These are phyloP conservation scores for Ursus arctos DNA, from an alignment of 2,113 vertebrate genomes.

Conservation along the genomic window DNA sequence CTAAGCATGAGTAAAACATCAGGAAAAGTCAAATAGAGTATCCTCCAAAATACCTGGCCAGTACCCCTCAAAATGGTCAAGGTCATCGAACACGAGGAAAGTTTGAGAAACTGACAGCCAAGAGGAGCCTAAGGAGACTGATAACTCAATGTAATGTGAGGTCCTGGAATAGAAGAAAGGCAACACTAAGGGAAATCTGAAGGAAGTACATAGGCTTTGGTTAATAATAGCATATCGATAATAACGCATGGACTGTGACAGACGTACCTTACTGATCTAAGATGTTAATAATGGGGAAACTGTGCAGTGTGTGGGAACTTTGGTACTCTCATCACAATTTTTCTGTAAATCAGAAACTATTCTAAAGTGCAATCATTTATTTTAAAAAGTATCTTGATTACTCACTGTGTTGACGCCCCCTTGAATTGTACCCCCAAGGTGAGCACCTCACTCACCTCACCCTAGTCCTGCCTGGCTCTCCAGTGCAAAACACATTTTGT, in stretches of 20 bases:
- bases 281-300: not conserved
- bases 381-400: not conserved
- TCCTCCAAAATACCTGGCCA: not conserved
- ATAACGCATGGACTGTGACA: not conserved
- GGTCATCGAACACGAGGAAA: not conserved
- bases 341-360: slow-evolving; percentile 17
- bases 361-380: not conserved
- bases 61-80: not conserved
- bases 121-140: not conserved
- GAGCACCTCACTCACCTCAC: not conserved
- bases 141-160: not conserved
- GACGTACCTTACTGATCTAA: not conserved
- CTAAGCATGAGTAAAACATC: not conserved
- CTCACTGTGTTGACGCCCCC: not conserved
- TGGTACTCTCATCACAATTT: not conserved
- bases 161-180: not conserved
- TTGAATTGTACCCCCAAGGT: not conserved
- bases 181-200: not conserved
- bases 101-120: not conserved
- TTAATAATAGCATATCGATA: not conserved
- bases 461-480: not conserved
- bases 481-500: not conserved
- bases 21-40: not conserved
- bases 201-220: not conserved
- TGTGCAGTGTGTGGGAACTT: not conserved